Evolutionary conservation across 2,113 vertebrate species (phyloP), one percentile per base, ranked within the genome.

Genomic region (Thomomys bottae): DNA sequence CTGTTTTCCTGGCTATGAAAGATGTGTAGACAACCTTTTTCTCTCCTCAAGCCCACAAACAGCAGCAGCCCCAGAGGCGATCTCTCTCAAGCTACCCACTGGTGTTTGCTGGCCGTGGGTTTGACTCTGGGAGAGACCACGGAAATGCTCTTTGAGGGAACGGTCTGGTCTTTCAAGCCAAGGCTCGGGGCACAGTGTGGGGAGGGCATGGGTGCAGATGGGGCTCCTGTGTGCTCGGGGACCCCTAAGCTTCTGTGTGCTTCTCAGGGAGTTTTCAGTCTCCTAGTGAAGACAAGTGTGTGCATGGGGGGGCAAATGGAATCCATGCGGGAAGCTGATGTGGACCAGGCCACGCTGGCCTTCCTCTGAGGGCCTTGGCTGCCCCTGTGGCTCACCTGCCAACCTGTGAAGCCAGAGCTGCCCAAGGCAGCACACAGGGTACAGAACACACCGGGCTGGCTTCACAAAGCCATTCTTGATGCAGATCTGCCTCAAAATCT

Each of bases 321-420:
- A 38, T 54, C 59, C 5, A 32, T 1, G 30, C 23, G 45, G 61
- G 63, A 17, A 30, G 23, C 30, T 87, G 72, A 24, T 23, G 38
- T 28, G 54, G 61, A 72, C 24, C 49, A 54, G 15, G 49, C 12
- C 14, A 54, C 4, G n/a, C n/a, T n/a, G 49, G 15, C 49, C 49
- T 17, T 4, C 14, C 12, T 4, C 49, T 17, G 0, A 0, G 49
- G 14, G 49, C n/a, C n/a, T n/a, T n/a, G n/a, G n/a, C n/a, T n/a
- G n/a, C n/a, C n/a, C n/a, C n/a, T n/a, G 18, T 54, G 49, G 49
- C 49, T 54, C 49, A 54, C 15, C 49, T 3, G 17, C 49, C 14
- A 4, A 54, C 49, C 42, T 10, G 0, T 10, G 66, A 30, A n/a
- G 59, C 21, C n/a, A 32, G 4, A 49, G 32, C 23, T 8, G 3